Conservation (phyloP, 2,888 invertebrate species). For the Tridacna gigas region DNA sequence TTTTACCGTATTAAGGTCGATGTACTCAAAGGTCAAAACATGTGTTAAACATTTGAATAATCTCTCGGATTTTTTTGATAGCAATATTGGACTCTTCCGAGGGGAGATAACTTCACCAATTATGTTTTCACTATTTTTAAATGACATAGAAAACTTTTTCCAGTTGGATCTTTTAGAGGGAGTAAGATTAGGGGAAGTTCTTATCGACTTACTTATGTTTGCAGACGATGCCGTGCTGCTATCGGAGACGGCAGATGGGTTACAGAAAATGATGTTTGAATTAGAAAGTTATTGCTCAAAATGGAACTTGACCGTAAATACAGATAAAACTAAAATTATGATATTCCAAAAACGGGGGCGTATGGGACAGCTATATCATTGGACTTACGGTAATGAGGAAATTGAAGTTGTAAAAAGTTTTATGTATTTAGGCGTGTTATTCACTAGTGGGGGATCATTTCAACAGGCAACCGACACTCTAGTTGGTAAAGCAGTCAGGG, state of each 20-base stretch:
- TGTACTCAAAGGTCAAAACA: conserved; percentile 6
- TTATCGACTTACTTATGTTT: conserved; percentile 3
- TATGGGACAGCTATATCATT: background rate
- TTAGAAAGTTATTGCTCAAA: conserved; percentile 19
- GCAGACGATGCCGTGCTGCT: conserved; percentile 7
- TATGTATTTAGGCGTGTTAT: conserved; percentile 35
- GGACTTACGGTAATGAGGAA: background rate
- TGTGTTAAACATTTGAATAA: background rate
- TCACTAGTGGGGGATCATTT: conserved; percentile 40
- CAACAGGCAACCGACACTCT: conserved; percentile 7
- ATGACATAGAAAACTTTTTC: conserved; percentile 22
- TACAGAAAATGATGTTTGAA: conserved; percentile 21
- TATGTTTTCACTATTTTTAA: conserved; percentile 2
- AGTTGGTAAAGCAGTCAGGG: conserved; percentile 13
- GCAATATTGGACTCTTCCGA: conserved; percentile 8
- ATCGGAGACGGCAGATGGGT: background rate
- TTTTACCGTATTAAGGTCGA: background rate
- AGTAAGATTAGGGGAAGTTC: background rate
- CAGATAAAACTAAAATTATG: conserved; percentile 17
- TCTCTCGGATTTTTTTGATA: background rate
- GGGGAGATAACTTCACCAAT: conserved; percentile 30
- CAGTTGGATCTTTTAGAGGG: background rate
- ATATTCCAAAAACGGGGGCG: conserved; percentile 26
- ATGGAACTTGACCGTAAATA: conserved; percentile 28
- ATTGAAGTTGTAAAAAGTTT: conserved; percentile 40